Evolutionary conservation across 2,113 vertebrate genomes (phyloP), one percentile per base, ranked within the genome.

Genomic region (Lophius piscatorius): DNA sequence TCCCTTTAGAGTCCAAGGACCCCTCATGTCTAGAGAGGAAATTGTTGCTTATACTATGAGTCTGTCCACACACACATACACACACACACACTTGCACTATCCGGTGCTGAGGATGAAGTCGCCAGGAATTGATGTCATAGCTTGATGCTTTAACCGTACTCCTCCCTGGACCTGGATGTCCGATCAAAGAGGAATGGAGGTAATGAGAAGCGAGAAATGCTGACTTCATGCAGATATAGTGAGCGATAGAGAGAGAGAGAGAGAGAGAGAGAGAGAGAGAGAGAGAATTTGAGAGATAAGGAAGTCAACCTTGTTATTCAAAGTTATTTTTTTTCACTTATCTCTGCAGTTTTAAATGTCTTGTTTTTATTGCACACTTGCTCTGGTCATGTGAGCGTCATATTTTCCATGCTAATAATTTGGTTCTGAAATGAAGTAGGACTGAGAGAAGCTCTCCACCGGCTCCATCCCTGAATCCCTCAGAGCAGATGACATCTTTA

Each of bases 101-200:
- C 57, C 64, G 69, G 55, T 39, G 50, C 47, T 63, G 57, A 69
- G 74, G 59, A 85, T 78, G 81, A 85, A 62, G 74, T 76, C 58
- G 57, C 48, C 31, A 50, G 18, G 77, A 49, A 26, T 70, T 92
- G 85, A 90, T 83, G 80, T 89, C 80, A 92, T 83, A 18, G 67
- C 78, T 70, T 76, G 80, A 89, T 74, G 87, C 78, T 89, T 88
- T 82, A 83, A 66, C 81, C 64, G 64, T 21, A 34, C 38, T 50
- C 46, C 50, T 58, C 46, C 36, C 39, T 60, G 26, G 57, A 55
- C 58, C 65, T 74, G 74, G n/a, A 73, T 52, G 41, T 74, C 55
- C 69, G 85, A 86, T 86, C 81, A 58, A 87, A 82, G 80, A 86
- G 81, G 78, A 83, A 85, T 85, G 82, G 87, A 87, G 86, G 69